Conservation (phyloP, 2,113 vertebrate species). For the Chamaetylas fuelleborni region DNA sequence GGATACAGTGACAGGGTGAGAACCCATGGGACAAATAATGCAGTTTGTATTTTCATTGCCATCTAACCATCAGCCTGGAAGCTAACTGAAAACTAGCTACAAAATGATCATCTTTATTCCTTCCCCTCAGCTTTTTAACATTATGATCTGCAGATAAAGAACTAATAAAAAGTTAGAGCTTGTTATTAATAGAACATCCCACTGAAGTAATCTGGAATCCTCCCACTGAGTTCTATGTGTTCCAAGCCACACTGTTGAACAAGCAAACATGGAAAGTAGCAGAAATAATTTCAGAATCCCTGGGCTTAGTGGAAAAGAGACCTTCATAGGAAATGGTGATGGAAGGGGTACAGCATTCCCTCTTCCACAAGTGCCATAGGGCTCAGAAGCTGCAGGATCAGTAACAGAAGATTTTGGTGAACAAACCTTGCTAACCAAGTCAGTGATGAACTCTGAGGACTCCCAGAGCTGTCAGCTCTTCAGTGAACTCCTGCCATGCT, state of each 20-base stretch:
- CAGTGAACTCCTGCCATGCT: not conserved
- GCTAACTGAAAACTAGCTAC: not conserved
- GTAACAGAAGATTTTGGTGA: not conserved
- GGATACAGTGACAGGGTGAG: not conserved
- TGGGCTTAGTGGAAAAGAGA: not conserved
- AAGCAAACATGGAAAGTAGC: not conserved
- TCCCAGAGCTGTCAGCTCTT: not conserved
- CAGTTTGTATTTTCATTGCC: not conserved
- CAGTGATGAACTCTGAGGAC: not conserved
- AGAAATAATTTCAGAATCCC: not conserved
- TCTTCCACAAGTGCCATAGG: not conserved
- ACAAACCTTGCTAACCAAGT: not conserved
- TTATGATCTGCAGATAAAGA: constrained; percentile 1
- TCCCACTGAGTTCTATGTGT: not conserved
- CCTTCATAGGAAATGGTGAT: not conserved
- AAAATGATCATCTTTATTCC: not conserved
- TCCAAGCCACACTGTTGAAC: not conserved
- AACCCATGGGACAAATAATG: not conserved
- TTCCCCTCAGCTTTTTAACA: not conserved
- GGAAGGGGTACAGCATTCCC: not conserved
- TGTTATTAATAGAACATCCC: not conserved
- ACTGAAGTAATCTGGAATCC: constrained; percentile 2
- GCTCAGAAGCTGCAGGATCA: not conserved
- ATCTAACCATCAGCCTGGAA: not conserved
- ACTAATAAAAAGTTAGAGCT: not conserved